phyloP scores from a whole-genome alignment of 2,888 invertebrate species.

The Cephus spinipes region DNA sequence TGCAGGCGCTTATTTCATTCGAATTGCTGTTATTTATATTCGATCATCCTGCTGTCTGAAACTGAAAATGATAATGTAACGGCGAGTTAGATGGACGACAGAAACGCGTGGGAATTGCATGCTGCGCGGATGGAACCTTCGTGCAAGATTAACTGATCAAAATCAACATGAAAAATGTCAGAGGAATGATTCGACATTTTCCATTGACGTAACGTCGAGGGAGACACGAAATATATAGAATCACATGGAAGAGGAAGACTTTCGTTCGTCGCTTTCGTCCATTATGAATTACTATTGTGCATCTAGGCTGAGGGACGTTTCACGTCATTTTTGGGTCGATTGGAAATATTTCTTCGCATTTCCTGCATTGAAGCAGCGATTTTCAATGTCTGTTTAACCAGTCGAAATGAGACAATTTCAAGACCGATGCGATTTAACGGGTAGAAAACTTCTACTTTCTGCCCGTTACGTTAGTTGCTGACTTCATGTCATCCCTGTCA shows the following conservation, averaged over 20 bases:
- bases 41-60: background rate
- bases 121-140: background rate
- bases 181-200: conserved; percentile 9
- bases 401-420: too few relatives aligned
- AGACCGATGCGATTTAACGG: too few relatives aligned
- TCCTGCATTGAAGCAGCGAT: too few relatives aligned
- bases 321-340: background rate
- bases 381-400: too few relatives aligned
- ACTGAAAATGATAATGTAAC: background rate
- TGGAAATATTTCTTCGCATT: background rate
- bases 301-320: background rate
- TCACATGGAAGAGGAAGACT: background rate
- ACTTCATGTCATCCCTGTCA: too few relatives aligned
- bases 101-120: background rate
- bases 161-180: conserved; percentile 20
- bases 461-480: too few relatives aligned
- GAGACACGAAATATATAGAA: background rate
- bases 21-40: background rate
- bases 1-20: background rate
- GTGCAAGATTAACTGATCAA: conserved; percentile 17
- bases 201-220: background rate
- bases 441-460: too few relatives aligned
- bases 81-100: background rate
- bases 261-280: background rate
- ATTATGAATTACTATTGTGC: background rate